Percentiles rank a stretch among this genome's conserved stretches.
Conservation (phyloP, 1,140 invertebrate species). For the Rhopalosiphum padi region DNA sequence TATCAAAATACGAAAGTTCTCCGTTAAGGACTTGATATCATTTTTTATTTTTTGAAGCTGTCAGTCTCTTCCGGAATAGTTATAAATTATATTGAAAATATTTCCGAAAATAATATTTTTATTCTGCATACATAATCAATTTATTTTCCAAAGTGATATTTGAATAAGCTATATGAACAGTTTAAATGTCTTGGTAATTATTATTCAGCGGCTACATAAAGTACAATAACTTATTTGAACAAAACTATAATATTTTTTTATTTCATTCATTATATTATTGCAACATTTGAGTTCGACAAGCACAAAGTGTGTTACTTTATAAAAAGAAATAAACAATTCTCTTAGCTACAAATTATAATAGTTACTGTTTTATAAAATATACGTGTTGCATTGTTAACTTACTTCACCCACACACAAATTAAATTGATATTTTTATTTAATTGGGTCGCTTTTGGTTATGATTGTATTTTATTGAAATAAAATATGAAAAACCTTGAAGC, state of each 20-base stretch:
- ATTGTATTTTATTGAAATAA: not conserved
- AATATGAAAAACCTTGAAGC: not conserved
- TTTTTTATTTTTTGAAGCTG: constrained; percentile 18
- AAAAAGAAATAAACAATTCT: not conserved
- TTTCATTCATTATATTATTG: not conserved
- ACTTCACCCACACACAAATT: not conserved
- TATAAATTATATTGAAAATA: constrained; percentile 18
- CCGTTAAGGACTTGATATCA: not conserved
- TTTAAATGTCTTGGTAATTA: not conserved
- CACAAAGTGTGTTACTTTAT: not conserved
- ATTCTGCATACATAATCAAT: constrained; percentile 11
- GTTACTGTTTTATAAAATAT: constrained; percentile 1
- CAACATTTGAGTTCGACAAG: not conserved
- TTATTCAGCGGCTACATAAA: not conserved
- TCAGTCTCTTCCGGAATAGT: constrained; percentile 1
- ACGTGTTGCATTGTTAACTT: not conserved
- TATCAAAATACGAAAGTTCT: constrained; percentile 3
- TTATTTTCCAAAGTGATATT: not conserved
- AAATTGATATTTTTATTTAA: not conserved
- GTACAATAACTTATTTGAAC: not conserved
- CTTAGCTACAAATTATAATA: not conserved
- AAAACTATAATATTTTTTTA: not conserved
- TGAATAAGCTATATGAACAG: not conserved
- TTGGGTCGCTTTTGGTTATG: not conserved
- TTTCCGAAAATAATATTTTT: constrained; percentile 14